Conservation (phyloP, 2,797 vertebrate genomes). For the Coccyzus lansbergi region DNA sequence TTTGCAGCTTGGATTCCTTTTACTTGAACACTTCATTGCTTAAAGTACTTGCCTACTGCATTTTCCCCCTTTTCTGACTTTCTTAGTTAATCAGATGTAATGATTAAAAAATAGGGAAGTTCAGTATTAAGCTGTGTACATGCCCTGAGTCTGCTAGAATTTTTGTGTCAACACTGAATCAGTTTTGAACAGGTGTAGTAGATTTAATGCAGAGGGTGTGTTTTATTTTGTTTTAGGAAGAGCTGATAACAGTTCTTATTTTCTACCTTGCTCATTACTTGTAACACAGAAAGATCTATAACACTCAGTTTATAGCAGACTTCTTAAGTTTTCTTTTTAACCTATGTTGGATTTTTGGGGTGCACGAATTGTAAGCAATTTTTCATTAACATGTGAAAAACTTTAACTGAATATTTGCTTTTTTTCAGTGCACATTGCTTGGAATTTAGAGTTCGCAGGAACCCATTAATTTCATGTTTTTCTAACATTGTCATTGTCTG, state of each 20-base stretch:
- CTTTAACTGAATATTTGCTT: neutral
- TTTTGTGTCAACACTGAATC: neutral
- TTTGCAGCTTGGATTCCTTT: neutral
- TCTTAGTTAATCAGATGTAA: neutral
- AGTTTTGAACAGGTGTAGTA: neutral
- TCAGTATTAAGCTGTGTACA: neutral
- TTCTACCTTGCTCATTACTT: neutral
- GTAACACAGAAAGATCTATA: neutral
- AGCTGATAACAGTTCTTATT: neutral
- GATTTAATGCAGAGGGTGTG: neutral
- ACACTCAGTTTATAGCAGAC: neutral
- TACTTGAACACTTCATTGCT: neutral
- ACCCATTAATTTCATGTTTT: neutral
- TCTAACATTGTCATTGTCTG: neutral
- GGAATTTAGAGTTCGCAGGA: neutral
- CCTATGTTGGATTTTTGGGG: neutral
- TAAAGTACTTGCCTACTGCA: neutral
- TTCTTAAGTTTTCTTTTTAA: neutral
- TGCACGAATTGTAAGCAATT: neutral
- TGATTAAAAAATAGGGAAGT: neutral
- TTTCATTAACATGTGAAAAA: neutral
- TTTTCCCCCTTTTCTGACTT: neutral
- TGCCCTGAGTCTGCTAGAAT: neutral
- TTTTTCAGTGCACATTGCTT: neutral
- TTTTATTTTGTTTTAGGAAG: neutral